Percentiles rank a stretch among this genome's conserved stretches.
Conservation (phyloP, 2,888 invertebrate species). For the Laothoe populi region DNA sequence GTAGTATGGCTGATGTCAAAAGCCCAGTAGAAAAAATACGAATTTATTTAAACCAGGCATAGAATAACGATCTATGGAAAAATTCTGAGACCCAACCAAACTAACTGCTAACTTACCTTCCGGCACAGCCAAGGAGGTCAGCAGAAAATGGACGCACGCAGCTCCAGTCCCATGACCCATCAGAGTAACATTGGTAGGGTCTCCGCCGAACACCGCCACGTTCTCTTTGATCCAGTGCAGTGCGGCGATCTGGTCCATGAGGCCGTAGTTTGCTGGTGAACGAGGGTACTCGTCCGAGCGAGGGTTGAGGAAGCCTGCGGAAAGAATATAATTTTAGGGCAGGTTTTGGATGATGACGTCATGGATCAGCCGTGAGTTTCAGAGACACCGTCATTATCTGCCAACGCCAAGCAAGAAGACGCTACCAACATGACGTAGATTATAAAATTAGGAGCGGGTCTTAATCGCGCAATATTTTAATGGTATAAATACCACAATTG, state of each 20-base stretch:
- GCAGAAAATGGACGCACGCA: constrained; percentile 96
- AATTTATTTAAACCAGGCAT: no score
- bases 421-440: no score
- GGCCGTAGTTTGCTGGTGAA: constrained; percentile 97
- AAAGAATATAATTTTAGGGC: constrained; percentile 28
- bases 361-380: no score
- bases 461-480: no score
- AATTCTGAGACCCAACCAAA: neutral
- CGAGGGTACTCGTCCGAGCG: constrained; percentile 94
- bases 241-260: constrained; percentile 98
- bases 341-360: no score
- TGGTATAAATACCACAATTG: no score
- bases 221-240: constrained; percentile 98
- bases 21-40: no score
- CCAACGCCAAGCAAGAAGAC: no score
- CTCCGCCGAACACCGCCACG: constrained; percentile 97
- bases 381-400: no score
- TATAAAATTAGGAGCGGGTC: no score
- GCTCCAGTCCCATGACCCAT: constrained; percentile 98
- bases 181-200: constrained; percentile 95
- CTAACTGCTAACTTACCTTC: constrained; percentile 87
- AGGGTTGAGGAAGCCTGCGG: constrained; percentile 94
- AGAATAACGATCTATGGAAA: no score
- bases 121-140: constrained; percentile 96
- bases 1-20: no score